Evolutionary conservation across 1,140 invertebrate genomes (phyloP).

Genomic region (Sitophilus oryzae): DNA sequence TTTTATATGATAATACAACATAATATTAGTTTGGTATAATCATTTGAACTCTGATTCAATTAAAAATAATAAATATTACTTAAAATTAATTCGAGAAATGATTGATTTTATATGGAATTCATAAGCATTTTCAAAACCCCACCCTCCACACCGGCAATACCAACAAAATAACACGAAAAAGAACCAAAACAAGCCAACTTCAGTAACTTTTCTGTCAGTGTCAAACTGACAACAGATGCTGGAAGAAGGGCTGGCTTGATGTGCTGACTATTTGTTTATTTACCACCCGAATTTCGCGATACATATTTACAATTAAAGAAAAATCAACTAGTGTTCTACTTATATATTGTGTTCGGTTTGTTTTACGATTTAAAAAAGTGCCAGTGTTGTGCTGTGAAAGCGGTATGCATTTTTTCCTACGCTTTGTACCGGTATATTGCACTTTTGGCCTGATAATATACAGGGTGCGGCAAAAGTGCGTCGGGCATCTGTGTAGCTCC

Average conservation of each 20-base stretch:
- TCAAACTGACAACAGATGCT: background rate
- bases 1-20: background rate
- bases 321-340: background rate
- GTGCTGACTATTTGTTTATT: background rate
- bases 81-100: background rate
- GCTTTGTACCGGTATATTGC: slow-evolving; percentile 5
- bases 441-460: slow-evolving; percentile 10
- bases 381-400: slow-evolving; percentile 4
- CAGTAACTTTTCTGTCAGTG: slow-evolving; percentile 11
- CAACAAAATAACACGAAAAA: background rate
- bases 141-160: slow-evolving; percentile 4
- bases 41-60: too few relatives aligned
- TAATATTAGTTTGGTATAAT: too few relatives aligned
- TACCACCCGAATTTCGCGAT: background rate
- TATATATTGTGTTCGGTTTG: background rate
- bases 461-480: too few relatives aligned
- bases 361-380: background rate
- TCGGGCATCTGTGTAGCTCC: too few relatives aligned
- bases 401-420: background rate
- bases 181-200: slow-evolving; percentile 10
- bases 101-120: background rate
- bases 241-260: background rate
- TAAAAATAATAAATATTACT: background rate
- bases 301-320: background rate
- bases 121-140: background rate